Evolutionary conservation across 1,140 invertebrate species (phyloP).

Genomic region (Drosophila micromelanica): DNA sequence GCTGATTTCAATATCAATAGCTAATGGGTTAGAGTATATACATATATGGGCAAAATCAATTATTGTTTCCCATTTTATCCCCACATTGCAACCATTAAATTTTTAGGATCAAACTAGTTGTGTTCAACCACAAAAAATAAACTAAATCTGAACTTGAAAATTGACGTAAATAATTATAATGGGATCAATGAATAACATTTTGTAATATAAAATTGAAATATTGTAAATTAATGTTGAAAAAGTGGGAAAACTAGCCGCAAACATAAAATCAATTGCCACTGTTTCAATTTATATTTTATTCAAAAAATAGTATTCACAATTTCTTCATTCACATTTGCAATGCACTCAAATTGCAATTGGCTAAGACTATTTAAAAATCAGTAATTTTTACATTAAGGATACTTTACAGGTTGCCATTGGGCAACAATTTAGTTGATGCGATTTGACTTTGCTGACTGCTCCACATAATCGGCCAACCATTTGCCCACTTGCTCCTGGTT

Average conservation of each 20-base stretch:
- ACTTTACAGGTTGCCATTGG: slow-evolving; percentile 51
- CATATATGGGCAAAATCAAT: not conserved
- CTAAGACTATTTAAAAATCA: slow-evolving; percentile 73
- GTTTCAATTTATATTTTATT: slow-evolving; percentile 50
- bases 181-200: too few relatives aligned
- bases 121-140: too few relatives aligned
- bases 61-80: not conserved
- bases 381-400: slow-evolving; percentile 66
- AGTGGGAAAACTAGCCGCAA: too few relatives aligned
- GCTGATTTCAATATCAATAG: slow-evolving; percentile 13
- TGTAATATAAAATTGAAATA: too few relatives aligned
- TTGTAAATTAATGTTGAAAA: too few relatives aligned
- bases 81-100: not conserved
- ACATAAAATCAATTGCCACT: too few relatives aligned
- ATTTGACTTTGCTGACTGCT: slow-evolving; percentile 48
- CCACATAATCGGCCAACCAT: slow-evolving; percentile 85
- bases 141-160: not conserved
- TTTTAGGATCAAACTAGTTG: too few relatives aligned
- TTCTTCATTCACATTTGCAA: slow-evolving; percentile 70
- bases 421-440: slow-evolving; percentile 50
- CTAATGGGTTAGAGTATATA: slow-evolving; percentile 2
- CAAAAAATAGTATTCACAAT: slow-evolving; percentile 73
- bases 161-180: too few relatives aligned
- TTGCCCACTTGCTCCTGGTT: slow-evolving; percentile 85
- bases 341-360: slow-evolving; percentile 46